Percentiles rank a stretch among this genome's conserved stretches.
Conservation (phyloP, 2,797 vertebrate species). For the Xenops minutus region DNA sequence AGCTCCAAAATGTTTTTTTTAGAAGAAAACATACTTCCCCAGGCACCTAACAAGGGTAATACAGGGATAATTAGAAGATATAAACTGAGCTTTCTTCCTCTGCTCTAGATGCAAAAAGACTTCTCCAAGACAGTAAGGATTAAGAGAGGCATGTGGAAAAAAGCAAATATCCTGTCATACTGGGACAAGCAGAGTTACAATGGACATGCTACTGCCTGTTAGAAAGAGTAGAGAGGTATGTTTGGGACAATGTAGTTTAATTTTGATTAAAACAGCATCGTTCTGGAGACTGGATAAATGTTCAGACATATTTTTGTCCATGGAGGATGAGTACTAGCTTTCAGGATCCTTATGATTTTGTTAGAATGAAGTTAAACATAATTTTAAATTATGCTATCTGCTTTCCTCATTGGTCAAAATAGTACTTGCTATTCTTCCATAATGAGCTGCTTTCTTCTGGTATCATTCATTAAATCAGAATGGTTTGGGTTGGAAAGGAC, state of each 20-base stretch:
- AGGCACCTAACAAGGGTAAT: neutral
- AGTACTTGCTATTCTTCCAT: neutral
- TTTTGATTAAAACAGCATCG: neutral
- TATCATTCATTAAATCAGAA: neutral
- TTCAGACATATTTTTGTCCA: neutral
- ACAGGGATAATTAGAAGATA: neutral
- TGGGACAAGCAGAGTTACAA: neutral
- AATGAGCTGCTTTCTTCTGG: neutral
- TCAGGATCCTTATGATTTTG: neutral
- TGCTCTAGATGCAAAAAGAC: neutral
- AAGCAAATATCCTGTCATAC: neutral
- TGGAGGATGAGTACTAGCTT: neutral
- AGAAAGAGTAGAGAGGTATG: neutral
- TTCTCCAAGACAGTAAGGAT: neutral
- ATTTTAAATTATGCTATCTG: neutral
- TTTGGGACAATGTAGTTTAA: neutral
- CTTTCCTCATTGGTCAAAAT: neutral
- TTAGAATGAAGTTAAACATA: neutral
- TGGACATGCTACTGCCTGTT: neutral
- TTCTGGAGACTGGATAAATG: neutral
- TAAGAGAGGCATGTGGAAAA: neutral
- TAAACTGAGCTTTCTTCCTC: neutral
- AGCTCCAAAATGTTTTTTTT: neutral
- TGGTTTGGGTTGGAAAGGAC: neutral
- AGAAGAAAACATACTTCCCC: neutral